Conservation (phyloP, 2,888 invertebrate genomes). For the Eustalomyia histrio region DNA sequence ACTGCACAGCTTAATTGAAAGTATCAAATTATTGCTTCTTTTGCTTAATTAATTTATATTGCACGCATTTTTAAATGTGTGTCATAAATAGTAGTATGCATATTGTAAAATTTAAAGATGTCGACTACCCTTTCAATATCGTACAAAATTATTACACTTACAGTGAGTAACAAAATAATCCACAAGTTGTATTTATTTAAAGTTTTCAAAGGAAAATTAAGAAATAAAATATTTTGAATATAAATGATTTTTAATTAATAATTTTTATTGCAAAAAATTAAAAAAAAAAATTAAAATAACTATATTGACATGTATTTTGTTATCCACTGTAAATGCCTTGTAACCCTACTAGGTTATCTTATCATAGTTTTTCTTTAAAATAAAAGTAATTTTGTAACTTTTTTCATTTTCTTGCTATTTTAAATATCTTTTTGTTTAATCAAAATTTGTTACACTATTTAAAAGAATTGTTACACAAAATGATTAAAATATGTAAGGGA, state of each 20-base stretch:
- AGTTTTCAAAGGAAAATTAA: too few relatives aligned
- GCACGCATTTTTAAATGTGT: constrained; percentile 8
- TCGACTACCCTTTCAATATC: neutral
- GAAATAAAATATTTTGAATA: too few relatives aligned
- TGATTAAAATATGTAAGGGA: too few relatives aligned
- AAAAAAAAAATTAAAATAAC: too few relatives aligned
- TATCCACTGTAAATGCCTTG: neutral
- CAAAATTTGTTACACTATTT: neutral
- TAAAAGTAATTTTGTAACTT: neutral
- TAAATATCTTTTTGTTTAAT: neutral
- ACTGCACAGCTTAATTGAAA: neutral
- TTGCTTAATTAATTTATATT: constrained; percentile 19
- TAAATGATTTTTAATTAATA: too few relatives aligned
- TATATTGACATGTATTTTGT: neutral
- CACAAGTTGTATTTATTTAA: neutral
- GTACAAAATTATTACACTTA: constrained; percentile 8
- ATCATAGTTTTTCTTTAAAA: neutral
- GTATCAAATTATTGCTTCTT: neutral
- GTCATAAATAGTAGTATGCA: neutral
- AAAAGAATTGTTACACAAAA: too few relatives aligned
- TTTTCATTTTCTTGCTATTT: neutral
- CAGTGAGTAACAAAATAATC: neutral
- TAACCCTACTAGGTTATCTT: neutral
- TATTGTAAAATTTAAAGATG: neutral
- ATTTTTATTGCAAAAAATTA: too few relatives aligned